phyloP scores from a whole-genome alignment of 2,888 invertebrate genomes.

The Galerucella calmariensis region DNA sequence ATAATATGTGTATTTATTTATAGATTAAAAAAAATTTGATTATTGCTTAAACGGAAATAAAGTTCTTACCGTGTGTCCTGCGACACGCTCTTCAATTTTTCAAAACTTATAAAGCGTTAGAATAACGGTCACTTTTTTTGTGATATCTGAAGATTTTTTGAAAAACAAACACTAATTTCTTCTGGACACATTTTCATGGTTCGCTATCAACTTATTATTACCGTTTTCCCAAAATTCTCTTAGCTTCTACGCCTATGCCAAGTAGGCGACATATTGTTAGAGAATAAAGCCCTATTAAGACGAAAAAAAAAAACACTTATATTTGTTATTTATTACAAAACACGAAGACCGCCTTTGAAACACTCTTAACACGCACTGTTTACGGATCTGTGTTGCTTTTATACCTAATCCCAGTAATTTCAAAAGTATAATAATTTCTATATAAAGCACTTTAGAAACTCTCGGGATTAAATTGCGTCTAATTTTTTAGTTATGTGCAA shows the following conservation, averaged over 20 bases:
- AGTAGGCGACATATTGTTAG: slow-evolving; percentile 30
- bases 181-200: no score
- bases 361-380: slow-evolving; percentile 24
- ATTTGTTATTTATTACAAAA: slow-evolving; percentile 28
- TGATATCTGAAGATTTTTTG: no score
- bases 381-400: background rate
- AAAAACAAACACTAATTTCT: no score
- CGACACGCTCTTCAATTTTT: no score
- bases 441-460: background rate
- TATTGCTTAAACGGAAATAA: no score
- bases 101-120: no score
- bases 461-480: background rate
- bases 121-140: no score
- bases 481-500: background rate
- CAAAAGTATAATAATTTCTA: slow-evolving; percentile 6
- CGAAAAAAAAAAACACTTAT: slow-evolving; percentile 19
- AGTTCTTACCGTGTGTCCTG: no score
- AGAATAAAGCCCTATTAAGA: slow-evolving; percentile 27
- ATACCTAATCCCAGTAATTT: background rate
- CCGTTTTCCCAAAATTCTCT: background rate
- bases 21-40: no score
- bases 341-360: slow-evolving; percentile 14
- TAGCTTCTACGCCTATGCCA: background rate
- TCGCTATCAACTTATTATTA: no score
- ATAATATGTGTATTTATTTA: no score